Evolutionary conservation across 2,888 invertebrate species (phyloP), one percentile per base, ranked within the genome.

Genomic region (Polydrusus tereticollis): DNA sequence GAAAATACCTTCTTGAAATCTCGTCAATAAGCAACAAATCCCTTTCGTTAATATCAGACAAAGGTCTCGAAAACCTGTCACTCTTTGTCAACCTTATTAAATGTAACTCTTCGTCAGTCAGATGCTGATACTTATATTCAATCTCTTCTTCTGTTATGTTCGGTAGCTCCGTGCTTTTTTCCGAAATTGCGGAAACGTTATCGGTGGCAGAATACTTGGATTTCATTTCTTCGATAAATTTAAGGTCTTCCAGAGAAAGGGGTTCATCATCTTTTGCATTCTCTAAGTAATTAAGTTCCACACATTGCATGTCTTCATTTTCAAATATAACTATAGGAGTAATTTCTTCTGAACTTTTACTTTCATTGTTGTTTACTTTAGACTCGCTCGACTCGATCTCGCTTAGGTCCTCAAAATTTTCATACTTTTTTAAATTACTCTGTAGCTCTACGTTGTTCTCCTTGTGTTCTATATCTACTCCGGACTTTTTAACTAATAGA

Each of bases 41-140:
- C 18, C 78, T 74, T n/a, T 78, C 78, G 69, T 81, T 82, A 8
- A 83, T 72, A 20, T 80, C 81, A 0, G 83, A 83, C 55, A 80
- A 75, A 5, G 81, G 78, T 57, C 79, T 75, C 1, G 77, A 72
- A 41, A 47, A 68, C 57, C 73, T 72, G 18, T 67, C 65, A 29
- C 62, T 59, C 43, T 73, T 69, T 2, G 63, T 64, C 10, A 66
- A 52, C 16, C 55, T 69, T 36, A 78, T 38, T 12, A 78, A 60
- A 10, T 68, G 50, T 36, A 73, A 52, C 68, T 78, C 78, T 50
- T 78, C 77, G 7, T 65, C 41, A 7, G 77, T 77, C 16, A 77
- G 43, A 47, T 45, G 33, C 26, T 71, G 43, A 38, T 36, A 43
- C 33, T 64, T 69, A 21, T 69, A 14, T 18, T 69, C 52, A 12